Conservation (phyloP, 2,797 vertebrate species). For the Nyctibius grandis region DNA sequence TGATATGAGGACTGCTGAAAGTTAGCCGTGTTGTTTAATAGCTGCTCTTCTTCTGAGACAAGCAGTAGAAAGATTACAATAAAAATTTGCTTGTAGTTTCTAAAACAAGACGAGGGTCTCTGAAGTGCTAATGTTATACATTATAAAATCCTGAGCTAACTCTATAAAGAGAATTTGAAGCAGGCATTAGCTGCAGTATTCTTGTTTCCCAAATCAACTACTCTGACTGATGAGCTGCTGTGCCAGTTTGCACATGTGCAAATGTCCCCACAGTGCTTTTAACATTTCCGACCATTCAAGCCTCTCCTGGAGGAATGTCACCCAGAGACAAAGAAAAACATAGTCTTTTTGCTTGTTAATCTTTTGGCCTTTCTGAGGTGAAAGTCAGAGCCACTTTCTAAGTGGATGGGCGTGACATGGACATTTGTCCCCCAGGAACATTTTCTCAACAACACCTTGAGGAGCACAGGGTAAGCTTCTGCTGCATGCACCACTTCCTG, state of each 20-base stretch:
- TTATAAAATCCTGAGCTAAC: background rate
- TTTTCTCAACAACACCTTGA: background rate
- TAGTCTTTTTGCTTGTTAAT: background rate
- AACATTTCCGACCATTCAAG: background rate
- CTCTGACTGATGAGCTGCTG: background rate
- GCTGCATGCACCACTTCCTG: background rate
- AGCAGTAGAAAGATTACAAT: background rate
- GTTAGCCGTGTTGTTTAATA: background rate
- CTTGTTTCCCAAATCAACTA: background rate
- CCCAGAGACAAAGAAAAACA: background rate
- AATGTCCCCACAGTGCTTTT: background rate
- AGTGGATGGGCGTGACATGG: background rate
- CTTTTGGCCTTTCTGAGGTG: background rate
- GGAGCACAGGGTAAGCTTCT: background rate
- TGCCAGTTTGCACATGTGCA: background rate
- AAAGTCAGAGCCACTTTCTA: background rate
- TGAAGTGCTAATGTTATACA: slow-evolving; percentile 1
- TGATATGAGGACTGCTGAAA: background rate
- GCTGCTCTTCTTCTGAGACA: background rate
- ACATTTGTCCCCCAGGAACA: background rate
- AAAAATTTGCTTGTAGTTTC: slow-evolving; percentile 7
- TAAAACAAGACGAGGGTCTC: background rate
- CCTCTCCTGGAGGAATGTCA: background rate
- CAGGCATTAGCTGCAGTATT: background rate
- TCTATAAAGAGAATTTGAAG: slow-evolving; percentile 14